phyloP scores from a whole-genome alignment of 2,113 vertebrate species.

The Furnarius figulus region DNA sequence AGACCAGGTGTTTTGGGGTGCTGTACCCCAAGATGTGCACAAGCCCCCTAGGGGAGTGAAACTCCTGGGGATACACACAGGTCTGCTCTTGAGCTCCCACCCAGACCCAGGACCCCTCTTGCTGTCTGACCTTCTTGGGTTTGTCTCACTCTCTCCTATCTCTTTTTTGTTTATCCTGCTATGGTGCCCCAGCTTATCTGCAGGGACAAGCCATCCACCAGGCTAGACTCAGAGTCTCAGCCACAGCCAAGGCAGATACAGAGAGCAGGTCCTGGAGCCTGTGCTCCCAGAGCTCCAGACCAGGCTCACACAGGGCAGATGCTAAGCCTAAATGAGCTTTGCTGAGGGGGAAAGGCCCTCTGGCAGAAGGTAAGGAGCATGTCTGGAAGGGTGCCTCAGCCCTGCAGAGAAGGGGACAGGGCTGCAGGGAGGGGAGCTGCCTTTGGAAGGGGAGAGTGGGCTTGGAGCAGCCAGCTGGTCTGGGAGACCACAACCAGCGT shows the following conservation, averaged over 20 bases:
- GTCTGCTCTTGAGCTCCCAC: rapidly evolving
- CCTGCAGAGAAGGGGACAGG: not conserved
- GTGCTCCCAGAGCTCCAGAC: not conserved
- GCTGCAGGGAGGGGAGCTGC: not conserved
- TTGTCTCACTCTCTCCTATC: not conserved
- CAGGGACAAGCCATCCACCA: not conserved
- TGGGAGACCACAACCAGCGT: not conserved
- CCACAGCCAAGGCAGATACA: not conserved
- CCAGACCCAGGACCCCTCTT: not conserved
- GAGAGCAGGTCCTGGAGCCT: not conserved
- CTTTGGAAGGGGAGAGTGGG: not conserved
- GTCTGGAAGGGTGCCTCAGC: not conserved
- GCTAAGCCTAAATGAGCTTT: not conserved
- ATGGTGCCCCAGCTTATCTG: not conserved
- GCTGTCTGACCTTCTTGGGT: not conserved
- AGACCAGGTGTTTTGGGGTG: not conserved
- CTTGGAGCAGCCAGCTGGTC: not conserved
- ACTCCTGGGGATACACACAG: not conserved
- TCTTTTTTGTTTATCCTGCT: not conserved
- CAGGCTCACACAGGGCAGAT: not conserved
- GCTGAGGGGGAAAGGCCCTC: not conserved
- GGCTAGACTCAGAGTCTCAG: not conserved
- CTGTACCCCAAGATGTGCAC: not conserved
- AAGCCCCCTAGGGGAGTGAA: not conserved
- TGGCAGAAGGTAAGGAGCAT: not conserved